phyloP scores from a whole-genome alignment of 1,140 invertebrate species.

The Nasonia longicornis region DNA sequence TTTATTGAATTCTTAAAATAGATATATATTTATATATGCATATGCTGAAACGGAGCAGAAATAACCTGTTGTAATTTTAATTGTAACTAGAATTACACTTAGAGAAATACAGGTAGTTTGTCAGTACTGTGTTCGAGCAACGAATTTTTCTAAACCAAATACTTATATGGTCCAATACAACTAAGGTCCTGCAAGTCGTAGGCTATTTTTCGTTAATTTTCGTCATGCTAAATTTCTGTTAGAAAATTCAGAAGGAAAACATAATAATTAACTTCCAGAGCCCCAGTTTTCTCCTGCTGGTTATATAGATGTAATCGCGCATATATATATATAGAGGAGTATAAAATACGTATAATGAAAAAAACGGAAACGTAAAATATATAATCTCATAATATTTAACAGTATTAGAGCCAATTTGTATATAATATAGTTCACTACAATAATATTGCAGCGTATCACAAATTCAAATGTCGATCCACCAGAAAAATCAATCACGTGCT shows the following conservation, averaged over 20 bases:
- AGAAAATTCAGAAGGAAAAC: too few relatives aligned
- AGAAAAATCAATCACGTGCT: neutral
- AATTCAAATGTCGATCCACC: neutral
- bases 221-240: too few relatives aligned
- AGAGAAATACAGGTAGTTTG: slow-evolving; percentile 24
- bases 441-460: neutral
- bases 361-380: neutral
- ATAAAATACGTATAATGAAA: neutral
- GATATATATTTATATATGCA: slow-evolving; percentile 45
- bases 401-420: neutral
- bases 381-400: neutral
- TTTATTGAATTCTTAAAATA: slow-evolving; percentile 54
- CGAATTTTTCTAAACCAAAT: neutral
- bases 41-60: slow-evolving; percentile 29
- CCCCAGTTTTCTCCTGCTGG: neutral
- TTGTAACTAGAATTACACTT: slow-evolving; percentile 30
- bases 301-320: neutral
- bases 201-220: neutral
- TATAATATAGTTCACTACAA: slow-evolving; percentile 1
- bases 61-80: slow-evolving; percentile 19
- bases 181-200: neutral
- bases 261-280: neutral
- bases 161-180: neutral
- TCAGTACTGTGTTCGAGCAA: slow-evolving; percentile 21
- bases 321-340: neutral